phyloP scores from a whole-genome alignment of 2,113 vertebrate genomes.

The Puma concolor region DNA sequence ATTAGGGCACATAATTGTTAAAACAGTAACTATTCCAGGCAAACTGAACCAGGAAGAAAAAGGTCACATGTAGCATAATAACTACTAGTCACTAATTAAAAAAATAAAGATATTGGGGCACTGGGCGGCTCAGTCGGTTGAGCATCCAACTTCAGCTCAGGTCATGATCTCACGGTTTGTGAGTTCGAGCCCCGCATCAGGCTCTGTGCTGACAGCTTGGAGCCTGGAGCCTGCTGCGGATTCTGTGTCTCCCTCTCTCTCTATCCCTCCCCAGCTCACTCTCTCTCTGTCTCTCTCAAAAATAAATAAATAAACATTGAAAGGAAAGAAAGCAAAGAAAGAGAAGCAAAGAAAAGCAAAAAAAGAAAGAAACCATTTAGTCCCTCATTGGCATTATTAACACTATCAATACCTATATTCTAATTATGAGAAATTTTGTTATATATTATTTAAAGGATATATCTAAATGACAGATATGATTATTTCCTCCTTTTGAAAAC shows the following conservation, averaged over 20 bases:
- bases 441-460: background rate
- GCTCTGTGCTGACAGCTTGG: too few relatives aligned
- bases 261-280: too few relatives aligned
- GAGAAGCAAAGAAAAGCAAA: background rate
- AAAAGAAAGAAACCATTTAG: background rate
- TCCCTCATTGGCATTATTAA: background rate
- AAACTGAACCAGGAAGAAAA: constrained; percentile 8
- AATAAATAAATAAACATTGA: too few relatives aligned
- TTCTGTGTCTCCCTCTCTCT: too few relatives aligned
- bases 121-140: too few relatives aligned
- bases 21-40: background rate
- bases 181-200: too few relatives aligned
- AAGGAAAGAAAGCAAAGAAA: too few relatives aligned
- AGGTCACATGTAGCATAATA: background rate
- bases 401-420: background rate
- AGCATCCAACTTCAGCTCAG: too few relatives aligned
- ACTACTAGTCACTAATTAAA: background rate
- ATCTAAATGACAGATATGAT: constrained; percentile 46
- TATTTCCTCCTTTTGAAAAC: background rate
- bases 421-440: background rate
- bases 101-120: background rate
- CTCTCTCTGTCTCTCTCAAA: too few relatives aligned
- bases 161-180: too few relatives aligned
- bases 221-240: too few relatives aligned
- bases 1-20: background rate